Evolutionary conservation across 2,888 invertebrate species (phyloP).

Genomic region (Gymnoscelis rufifasciata): DNA sequence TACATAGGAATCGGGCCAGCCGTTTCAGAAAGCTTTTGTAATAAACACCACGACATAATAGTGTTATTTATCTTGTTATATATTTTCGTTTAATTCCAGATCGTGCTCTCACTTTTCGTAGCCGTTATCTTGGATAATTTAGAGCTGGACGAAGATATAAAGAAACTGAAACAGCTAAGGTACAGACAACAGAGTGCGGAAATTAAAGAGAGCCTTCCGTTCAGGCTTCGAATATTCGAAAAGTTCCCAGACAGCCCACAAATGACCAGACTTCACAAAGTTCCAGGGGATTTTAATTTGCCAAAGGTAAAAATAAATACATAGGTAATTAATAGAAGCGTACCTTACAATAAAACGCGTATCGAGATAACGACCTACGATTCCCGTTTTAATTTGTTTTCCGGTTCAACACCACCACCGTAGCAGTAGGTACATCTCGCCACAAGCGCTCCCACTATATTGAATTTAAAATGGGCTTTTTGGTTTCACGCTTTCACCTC

Average conservation of each 20-base stretch:
- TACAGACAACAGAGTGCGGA: conserved; percentile 99
- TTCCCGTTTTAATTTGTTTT: too few species aligned
- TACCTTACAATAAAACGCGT: too few species aligned
- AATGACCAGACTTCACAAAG: conserved; percentile 96
- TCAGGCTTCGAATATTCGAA: conserved; percentile 96
- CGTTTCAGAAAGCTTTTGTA: too few species aligned
- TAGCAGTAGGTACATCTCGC: too few species aligned
- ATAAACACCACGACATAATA: too few species aligned
- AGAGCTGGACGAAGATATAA: conserved; percentile 99
- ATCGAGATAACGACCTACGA: too few species aligned
- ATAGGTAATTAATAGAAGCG: too few species aligned
- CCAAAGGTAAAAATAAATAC: conserved; percentile 84
- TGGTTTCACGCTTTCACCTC: too few species aligned
- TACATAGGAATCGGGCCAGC: too few species aligned
- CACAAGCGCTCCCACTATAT: too few species aligned
- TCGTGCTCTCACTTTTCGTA: conserved; percentile 99
- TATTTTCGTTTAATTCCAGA: conserved; percentile 84
- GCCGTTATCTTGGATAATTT: conserved; percentile 99
- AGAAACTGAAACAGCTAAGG: conserved; percentile 97
- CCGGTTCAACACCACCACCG: too few species aligned
- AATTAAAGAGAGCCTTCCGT: conserved; percentile 97
- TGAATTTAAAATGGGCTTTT: neutral
- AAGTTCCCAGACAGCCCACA: conserved; percentile 99
- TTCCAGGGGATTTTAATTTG: conserved; percentile 93
- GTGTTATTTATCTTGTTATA: too few species aligned